Evolutionary conservation across 2,113 vertebrate species (phyloP), one percentile per base, ranked within the genome.

Genomic region (Spermophilus dauricus): DNA sequence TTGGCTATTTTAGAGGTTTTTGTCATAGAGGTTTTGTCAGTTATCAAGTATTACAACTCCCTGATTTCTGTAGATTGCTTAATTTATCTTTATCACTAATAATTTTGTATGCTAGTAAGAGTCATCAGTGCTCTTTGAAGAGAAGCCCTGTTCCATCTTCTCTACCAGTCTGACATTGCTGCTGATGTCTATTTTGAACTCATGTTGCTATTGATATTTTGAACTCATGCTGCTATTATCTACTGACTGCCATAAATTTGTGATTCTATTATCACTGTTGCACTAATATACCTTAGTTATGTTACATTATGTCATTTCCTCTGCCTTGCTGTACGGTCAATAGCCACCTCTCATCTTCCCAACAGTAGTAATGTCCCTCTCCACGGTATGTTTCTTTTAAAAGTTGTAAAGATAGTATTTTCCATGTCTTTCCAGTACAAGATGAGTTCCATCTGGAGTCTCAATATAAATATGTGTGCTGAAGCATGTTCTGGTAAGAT

Each of bases 311-410:
- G 24, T 83, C n/a, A 72, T 45, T 72, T 42, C 7, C 30, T 37
- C 18, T 30, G 1, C 2, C 10, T 26, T 73, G 6, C 1, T 16
- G 8, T 69, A 3, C 2, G 77, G 5, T 7, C 39, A 17, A 12
- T 0, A 73, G 17, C 13, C 3, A 28, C 10, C 7, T 58, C 18
- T 91, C 48, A 87, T 3, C 20, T 45, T 73, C n/a, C 56, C 22
- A 34, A 6, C 0, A 22, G 14, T 45, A 30, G 4, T 24, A 48
- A 56, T 42, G 9, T 1, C 4, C 1, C 10, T 53, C 13, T 53
- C 14, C 13, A 5, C 3, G 70, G 10, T 70, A 17, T 48, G 18
- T 58, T 34, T 8, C 37, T 48, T 76, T 51, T 30, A 4, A 76
- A 45, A 17, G 45, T 53, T 53, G 1, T 37, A 30, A 77, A 85